phyloP scores from a whole-genome alignment of 2,888 invertebrate species.

The Dasysyrphus albostriatus region DNA sequence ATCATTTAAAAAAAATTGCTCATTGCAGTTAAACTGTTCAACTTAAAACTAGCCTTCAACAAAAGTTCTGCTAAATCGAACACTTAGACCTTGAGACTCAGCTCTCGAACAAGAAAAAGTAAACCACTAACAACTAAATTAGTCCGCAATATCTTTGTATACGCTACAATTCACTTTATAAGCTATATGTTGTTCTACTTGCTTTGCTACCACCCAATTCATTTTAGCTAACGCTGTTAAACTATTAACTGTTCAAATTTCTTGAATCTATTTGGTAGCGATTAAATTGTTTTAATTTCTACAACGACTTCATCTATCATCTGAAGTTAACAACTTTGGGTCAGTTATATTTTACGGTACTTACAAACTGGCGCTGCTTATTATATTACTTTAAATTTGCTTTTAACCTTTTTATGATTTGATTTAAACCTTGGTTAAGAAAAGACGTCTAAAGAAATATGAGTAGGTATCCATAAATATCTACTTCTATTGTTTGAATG shows the following conservation, averaged over 20 bases:
- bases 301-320: constrained; percentile 44
- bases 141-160: constrained; percentile 1
- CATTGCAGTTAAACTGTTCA: neutral
- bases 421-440: constrained; percentile 46
- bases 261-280: neutral
- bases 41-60: constrained; percentile 53
- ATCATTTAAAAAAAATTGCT: neutral
- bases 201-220: constrained; percentile 34
- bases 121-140: constrained; percentile 20
- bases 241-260: neutral
- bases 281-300: neutral
- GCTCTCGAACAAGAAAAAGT: constrained; percentile 59
- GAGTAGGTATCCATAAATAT: neutral
- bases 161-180: constrained; percentile 51
- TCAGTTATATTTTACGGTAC: constrained; percentile 43
- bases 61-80: constrained; percentile 59
- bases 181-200: constrained; percentile 9
- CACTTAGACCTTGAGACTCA: constrained; percentile 64
- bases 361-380: neutral
- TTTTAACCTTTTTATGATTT: constrained; percentile 58
- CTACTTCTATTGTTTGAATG: constrained; percentile 12
- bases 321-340: constrained; percentile 29
- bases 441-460: constrained; percentile 29
- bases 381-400: constrained; percentile 37
- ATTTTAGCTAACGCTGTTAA: constrained; percentile 10